A percentile compares a stretch with the other conserved stretches of the same genome.
These are phyloP conservation scores for Aphidoletes aphidimyza DNA, from an alignment of 2,888 invertebrate species.

Conservation along the genomic window DNA sequence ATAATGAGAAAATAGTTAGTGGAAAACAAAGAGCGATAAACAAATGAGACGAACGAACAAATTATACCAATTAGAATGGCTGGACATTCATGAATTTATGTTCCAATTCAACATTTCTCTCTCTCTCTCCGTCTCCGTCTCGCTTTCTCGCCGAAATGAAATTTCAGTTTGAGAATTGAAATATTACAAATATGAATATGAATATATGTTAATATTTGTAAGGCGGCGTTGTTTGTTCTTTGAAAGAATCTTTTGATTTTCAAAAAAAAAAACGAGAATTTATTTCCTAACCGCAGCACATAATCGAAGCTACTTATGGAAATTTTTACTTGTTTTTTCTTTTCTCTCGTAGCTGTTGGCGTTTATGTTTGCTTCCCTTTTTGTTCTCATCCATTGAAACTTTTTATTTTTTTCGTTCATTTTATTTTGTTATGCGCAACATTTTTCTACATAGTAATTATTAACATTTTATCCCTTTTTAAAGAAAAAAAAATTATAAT, in stretches of 20 bases:
- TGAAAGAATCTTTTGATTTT: constrained; percentile 33
- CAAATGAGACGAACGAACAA: constrained; percentile 30
- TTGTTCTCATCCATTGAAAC: neutral
- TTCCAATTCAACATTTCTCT: neutral
- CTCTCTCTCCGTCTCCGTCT: neutral
- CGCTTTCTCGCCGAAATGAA: neutral
- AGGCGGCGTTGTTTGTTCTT: constrained; percentile 45
- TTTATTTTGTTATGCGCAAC: constrained; percentile 12
- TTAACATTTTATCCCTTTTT: constrained; percentile 43
- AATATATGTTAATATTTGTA: neutral
- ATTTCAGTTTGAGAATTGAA: constrained; percentile 13
- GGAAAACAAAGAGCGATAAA: constrained; percentile 28
- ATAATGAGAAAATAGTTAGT: constrained; percentile 49
- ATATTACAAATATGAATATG: neutral
- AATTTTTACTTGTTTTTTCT: neutral
- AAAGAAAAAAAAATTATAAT: too few relatives aligned
- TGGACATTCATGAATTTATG: constrained; percentile 51
- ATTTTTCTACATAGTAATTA: constrained; percentile 51
- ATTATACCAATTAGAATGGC: constrained; percentile 42
- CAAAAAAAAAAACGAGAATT: constrained; percentile 6
- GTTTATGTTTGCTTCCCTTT: constrained; percentile 47
- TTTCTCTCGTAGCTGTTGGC: neutral
- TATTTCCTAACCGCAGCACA: constrained; percentile 31
- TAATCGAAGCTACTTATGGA: constrained; percentile 53
- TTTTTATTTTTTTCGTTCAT: constrained; percentile 5